Conservation (phyloP, 2,888 invertebrate genomes). For the Cheilosia grossa region DNA sequence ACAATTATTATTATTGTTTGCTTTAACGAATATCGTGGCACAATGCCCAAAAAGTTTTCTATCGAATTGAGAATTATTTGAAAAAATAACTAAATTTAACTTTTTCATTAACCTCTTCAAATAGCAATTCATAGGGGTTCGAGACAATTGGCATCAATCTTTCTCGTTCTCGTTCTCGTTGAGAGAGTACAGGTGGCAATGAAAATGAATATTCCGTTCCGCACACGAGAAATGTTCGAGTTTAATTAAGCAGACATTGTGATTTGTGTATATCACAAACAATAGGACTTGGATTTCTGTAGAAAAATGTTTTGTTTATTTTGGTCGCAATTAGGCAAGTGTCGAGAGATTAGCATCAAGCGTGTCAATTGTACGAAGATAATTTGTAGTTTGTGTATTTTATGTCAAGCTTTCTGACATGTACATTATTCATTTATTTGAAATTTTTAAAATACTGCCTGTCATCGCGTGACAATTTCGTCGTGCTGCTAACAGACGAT, state of each 20-base stretch:
- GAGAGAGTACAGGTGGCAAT: slow-evolving; percentile 21
- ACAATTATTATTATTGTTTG: slow-evolving; percentile 10
- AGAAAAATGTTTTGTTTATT: not conserved
- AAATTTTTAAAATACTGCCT: not conserved
- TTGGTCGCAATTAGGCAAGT: slow-evolving; percentile 30
- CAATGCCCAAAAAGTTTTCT: slow-evolving; percentile 32
- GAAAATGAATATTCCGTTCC: not conserved
- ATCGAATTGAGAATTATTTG: not conserved
- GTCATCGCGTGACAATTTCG: not conserved
- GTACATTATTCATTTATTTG: not conserved
- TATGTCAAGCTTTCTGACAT: not conserved
- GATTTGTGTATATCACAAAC: slow-evolving; percentile 10
- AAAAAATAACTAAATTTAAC: slow-evolving; percentile 9
- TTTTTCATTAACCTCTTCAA: slow-evolving; percentile 21
- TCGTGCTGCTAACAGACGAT: not conserved
- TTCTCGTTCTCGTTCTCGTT: not conserved
- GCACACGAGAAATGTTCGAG: slow-evolving; percentile 8
- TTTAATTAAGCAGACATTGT: slow-evolving; percentile 37
- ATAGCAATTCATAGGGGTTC: slow-evolving; percentile 2
- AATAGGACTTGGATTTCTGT: not conserved
- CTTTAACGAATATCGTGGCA: slow-evolving; percentile 26
- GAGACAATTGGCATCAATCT: slow-evolving; percentile 14
- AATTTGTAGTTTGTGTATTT: not conserved
- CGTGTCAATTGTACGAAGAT: not conserved
- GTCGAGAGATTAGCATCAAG: slow-evolving; percentile 12